phyloP scores from a whole-genome alignment of 2,888 invertebrate genomes.

The Caenorhabditis uteleia region DNA sequence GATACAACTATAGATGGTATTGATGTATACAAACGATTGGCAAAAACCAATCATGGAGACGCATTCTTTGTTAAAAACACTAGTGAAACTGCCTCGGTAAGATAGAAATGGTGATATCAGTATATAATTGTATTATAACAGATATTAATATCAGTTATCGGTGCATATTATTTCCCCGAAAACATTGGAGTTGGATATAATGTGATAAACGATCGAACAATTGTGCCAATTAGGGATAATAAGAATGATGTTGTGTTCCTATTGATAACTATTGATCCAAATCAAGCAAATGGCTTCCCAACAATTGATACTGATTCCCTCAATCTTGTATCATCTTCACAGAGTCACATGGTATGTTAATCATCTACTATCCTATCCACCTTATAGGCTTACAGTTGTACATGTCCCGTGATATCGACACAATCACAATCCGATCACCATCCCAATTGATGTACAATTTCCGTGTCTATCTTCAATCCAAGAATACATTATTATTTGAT shows the following conservation, averaged over 20 bases:
- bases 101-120: neutral
- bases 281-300: no score
- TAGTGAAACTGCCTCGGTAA: slow-evolving; percentile 5
- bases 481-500: slow-evolving; percentile 14
- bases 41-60: slow-evolving; percentile 22
- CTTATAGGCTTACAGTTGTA: no score
- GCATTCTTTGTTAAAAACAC: slow-evolving; percentile 6
- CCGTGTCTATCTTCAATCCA: slow-evolving; percentile 16
- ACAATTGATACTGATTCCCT: no score
- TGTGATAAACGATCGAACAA: neutral
- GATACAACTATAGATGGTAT: slow-evolving; percentile 4
- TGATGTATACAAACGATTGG: slow-evolving; percentile 19
- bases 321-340: no score
- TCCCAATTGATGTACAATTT: slow-evolving; percentile 13
- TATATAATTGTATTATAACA: neutral
- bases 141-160: slow-evolving; percentile 9
- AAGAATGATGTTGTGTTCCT: slow-evolving; percentile 5
- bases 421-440: neutral
- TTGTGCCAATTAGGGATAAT: slow-evolving; percentile 5
- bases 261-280: slow-evolving; percentile 26
- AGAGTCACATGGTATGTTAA: no score
- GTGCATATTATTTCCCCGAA: slow-evolving; percentile 16
- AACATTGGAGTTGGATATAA: slow-evolving; percentile 19
- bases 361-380: no score
- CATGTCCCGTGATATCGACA: no score